phyloP scores from a whole-genome alignment of 2,888 invertebrate genomes.

The Volucella bombylans region DNA sequence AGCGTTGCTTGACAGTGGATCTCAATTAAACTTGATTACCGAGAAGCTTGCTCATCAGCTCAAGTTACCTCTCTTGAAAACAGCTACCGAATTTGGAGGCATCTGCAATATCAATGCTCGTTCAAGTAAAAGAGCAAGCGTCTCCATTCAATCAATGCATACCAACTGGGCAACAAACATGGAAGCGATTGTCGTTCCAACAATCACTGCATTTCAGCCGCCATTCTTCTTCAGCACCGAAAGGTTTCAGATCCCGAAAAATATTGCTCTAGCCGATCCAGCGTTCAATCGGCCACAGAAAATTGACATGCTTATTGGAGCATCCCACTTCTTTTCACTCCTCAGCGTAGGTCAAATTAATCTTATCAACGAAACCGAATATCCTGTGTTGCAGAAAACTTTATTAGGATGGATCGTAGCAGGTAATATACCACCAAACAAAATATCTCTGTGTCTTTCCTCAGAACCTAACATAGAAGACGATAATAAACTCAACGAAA shows the following conservation, averaged over 20 bases:
- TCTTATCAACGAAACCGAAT: background rate
- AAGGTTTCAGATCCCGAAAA: background rate
- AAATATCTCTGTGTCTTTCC: no score
- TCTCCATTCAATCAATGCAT: background rate
- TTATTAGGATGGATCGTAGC: background rate
- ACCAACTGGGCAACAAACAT: slow-evolving; percentile 2
- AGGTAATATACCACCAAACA: no score
- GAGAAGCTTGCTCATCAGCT: no score
- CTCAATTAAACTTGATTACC: background rate
- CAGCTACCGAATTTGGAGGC: no score
- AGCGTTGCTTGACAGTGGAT: slow-evolving; percentile 7
- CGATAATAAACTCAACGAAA: no score
- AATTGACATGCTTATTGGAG: slow-evolving; percentile 20
- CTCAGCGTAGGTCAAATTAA: no score
- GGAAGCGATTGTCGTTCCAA: slow-evolving; percentile 7
- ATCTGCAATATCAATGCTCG: background rate
- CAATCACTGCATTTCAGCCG: background rate
- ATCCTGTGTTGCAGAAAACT: background rate
- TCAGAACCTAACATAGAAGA: no score
- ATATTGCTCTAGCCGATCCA: slow-evolving; percentile 6
- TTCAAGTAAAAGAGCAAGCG: background rate
- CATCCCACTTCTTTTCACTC: slow-evolving; percentile 9
- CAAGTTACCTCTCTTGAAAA: no score
- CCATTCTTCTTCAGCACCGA: background rate
- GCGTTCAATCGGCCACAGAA: slow-evolving; percentile 2